These are phyloP conservation scores for Nibea albiflora DNA, from an alignment of 2,113 vertebrate genomes.

Conservation along the genomic window DNA sequence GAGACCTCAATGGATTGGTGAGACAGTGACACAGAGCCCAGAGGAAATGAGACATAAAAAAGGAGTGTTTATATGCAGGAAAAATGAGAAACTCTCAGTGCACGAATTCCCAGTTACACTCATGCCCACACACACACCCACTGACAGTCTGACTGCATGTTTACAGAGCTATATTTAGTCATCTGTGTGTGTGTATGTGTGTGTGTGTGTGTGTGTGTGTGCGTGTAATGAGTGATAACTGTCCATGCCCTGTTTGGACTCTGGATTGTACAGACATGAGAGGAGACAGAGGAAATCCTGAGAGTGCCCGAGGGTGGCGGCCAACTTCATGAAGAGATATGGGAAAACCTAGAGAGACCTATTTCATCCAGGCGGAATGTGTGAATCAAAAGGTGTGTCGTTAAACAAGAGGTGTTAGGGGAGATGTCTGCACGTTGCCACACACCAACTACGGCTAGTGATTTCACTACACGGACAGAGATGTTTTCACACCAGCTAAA, in stretches of 20 bases:
- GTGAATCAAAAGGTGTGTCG: slow-evolving; percentile 45
- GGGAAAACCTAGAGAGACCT: slow-evolving; percentile 15
- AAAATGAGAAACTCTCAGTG: slow-evolving; percentile 56
- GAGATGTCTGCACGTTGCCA: neutral
- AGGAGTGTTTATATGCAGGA: slow-evolving; percentile 41
- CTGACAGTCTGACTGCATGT: slow-evolving; percentile 62
- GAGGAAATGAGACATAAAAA: slow-evolving; percentile 64
- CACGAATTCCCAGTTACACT: slow-evolving; percentile 50
- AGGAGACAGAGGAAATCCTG: slow-evolving; percentile 78
- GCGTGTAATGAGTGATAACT: slow-evolving; percentile 64
- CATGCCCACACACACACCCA: slow-evolving; percentile 56
- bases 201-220: slow-evolving; percentile 28
- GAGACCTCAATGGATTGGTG: slow-evolving; percentile 23
- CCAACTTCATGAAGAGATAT: slow-evolving; percentile 34
- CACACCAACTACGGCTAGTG: neutral
- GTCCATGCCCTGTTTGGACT: slow-evolving; percentile 59
- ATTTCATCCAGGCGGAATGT: slow-evolving; percentile 43
- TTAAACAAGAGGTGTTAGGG: slow-evolving; percentile 5
- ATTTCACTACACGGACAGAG: neutral
- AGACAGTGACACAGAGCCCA: slow-evolving; percentile 56
- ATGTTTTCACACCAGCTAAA: slow-evolving; percentile 20
- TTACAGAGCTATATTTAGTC: slow-evolving; percentile 74
- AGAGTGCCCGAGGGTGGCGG: slow-evolving; percentile 48
- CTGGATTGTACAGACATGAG: slow-evolving; percentile 51
- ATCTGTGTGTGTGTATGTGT: slow-evolving; percentile 17